Evolutionary conservation across 2,888 invertebrate genomes (phyloP).

Genomic region (Tipula unca): DNA sequence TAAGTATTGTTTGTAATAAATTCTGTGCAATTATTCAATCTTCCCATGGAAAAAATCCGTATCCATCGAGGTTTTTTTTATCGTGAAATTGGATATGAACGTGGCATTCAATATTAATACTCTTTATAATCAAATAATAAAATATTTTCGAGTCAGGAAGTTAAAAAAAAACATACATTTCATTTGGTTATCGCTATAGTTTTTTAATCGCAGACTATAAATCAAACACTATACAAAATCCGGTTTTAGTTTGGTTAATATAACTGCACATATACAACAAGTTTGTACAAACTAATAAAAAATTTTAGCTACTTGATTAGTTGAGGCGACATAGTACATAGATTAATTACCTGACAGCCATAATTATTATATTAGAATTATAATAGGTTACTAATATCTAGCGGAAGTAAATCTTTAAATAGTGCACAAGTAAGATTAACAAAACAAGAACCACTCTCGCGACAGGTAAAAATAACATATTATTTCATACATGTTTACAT

Average conservation of each 20-base stretch:
- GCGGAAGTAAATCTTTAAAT: too few relatives aligned
- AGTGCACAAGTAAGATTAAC: too few relatives aligned
- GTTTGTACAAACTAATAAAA: not conserved
- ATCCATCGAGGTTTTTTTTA: not conserved
- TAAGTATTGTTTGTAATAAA: not conserved
- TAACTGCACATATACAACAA: not conserved
- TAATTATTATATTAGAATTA: too few relatives aligned
- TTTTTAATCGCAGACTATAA: not conserved
- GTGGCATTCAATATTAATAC: not conserved
- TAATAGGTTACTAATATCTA: too few relatives aligned
- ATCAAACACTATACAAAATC: not conserved
- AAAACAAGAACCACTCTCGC: too few relatives aligned
- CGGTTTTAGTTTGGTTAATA: not conserved
- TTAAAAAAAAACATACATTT: not conserved
- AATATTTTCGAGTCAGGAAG: not conserved
- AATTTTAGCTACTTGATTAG: not conserved
- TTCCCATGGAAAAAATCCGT: not conserved
- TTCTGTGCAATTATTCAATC: not conserved
- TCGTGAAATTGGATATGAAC: not conserved
- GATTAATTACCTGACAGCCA: not conserved
- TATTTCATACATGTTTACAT: too few relatives aligned
- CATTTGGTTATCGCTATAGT: not conserved
- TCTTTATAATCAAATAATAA: not conserved
- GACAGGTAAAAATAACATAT: too few relatives aligned
- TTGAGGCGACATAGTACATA: not conserved